Base-by-base conservation (phyloP, 1,140 invertebrate species). In the Drosophila neocordata region DNA sequence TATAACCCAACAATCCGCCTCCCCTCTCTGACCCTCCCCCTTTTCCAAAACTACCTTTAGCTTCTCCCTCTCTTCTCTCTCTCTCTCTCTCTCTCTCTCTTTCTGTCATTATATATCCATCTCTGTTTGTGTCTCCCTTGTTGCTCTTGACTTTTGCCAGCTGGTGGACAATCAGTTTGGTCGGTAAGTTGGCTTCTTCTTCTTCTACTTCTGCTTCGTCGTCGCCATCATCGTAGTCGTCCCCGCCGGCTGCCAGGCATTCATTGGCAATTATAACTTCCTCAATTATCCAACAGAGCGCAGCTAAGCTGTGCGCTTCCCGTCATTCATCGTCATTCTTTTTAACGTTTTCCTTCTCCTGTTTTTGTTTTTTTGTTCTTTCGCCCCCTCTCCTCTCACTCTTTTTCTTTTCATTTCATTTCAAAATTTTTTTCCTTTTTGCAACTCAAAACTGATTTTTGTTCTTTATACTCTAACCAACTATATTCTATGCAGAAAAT, bases 211-310 rank as follows among this genome's bases (percentile, higher is more conserved):
- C 27, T 6, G 4, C 27, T 31, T 31, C 37, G 60, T 37, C 51
- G 41, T 44, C 15, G 41, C 5, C 41, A 15, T 48, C 41, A 4
- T n/a, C 41, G 12, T 24, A 24, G 22, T 38, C 41, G 18, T 18
- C 41, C 22, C 58, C 24, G 59, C 35, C 27, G 68, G 55, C 69
- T 72, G 77, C 66, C 66, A 66, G 80, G 80, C 79, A 77, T 90
- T 88, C 88, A 88, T 90, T 90, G 85, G 89, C 82, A 90, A 90
- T 90, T 90, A 90, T 90, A 90, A 90, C 89, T 89, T 90, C 89
- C 89, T 90, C 89, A 90, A 90, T 90, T 90, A 90, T 89, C 79
- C 89, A 75, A 51, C 76, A 65, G 77, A 80, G 77, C 68, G 68
- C 72, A 75, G 82, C 82, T 85, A 87, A 85, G 82, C 82, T 87